Evolutionary conservation across 2,797 vertebrate species (phyloP).

Genomic region (Aselliscus stoliczkanus): DNA sequence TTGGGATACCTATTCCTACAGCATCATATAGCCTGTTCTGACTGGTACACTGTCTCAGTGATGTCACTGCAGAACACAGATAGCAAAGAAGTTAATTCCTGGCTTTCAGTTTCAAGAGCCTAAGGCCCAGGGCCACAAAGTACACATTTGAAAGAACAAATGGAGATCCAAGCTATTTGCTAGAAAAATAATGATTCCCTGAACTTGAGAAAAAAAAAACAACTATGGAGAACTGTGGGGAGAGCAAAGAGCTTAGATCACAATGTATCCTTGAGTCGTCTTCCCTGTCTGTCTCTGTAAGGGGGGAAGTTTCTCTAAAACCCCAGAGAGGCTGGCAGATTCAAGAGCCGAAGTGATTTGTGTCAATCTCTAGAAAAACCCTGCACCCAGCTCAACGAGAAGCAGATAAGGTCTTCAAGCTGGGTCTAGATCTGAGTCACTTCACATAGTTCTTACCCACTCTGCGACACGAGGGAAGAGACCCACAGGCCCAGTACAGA

Average conservation of each 20-base stretch:
- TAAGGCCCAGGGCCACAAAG: not conserved
- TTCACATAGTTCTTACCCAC: not conserved
- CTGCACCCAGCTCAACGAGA: fast-evolving
- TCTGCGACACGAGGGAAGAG: not conserved
- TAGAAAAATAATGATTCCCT: not conserved
- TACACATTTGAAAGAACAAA: not conserved
- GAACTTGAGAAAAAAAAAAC: not conserved
- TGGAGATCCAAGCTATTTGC: not conserved
- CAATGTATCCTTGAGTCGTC: not conserved
- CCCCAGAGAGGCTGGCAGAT: not conserved
- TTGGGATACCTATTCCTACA: not conserved
- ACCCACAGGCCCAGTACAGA: not conserved
- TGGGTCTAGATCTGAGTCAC: not conserved
- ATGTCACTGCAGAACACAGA: not conserved
- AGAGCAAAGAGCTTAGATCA: not conserved
- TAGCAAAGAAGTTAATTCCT: not conserved
- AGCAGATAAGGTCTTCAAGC: not conserved
- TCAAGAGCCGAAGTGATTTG: not conserved
- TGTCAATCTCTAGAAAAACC: not conserved
- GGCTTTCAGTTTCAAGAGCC: not conserved
- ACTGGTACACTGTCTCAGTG: not conserved
- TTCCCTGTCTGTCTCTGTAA: not conserved
- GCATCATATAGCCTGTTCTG: not conserved
- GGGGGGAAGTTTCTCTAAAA: not conserved
- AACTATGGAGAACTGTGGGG: not conserved